A percentile compares a stretch with the other conserved stretches of the same genome.
phyloP scores from a whole-genome alignment of 2,797 vertebrate species.

The Sandelia bainsii region DNA sequence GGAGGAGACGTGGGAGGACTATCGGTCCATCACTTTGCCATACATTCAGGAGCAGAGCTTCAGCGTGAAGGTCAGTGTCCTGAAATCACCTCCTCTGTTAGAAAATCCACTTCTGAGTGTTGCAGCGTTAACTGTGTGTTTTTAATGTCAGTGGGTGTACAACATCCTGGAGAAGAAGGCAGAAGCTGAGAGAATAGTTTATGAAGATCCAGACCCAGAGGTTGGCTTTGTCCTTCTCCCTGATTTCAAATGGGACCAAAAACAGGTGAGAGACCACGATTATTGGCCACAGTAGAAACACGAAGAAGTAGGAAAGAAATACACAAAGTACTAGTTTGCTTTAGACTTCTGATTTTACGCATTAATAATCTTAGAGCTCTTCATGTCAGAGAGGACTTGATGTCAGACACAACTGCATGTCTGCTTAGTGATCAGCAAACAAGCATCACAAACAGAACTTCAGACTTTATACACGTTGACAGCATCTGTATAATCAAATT shows the following conservation, averaged over 20 bases:
- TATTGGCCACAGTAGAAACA: background rate
- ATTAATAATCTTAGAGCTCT: too few relatives aligned
- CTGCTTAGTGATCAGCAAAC: background rate
- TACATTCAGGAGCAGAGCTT: slow-evolving; percentile 90
- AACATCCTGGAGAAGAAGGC: slow-evolving; percentile 98
- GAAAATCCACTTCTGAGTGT: background rate
- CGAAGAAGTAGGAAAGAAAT: background rate
- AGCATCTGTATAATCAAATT: too few relatives aligned
- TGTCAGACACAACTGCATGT: background rate
- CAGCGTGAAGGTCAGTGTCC: slow-evolving; percentile 88
- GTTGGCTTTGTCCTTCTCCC: slow-evolving; percentile 93
- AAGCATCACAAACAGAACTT: background rate
- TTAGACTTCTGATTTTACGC: background rate
- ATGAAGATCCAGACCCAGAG: slow-evolving; percentile 89
- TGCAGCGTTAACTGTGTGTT: background rate
- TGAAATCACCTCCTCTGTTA: background rate
- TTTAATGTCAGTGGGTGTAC: slow-evolving; percentile 91
- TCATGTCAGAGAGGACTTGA: background rate
- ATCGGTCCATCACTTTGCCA: slow-evolving; percentile 88
- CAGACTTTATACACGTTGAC: background rate
- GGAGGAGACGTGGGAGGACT: slow-evolving; percentile 89
- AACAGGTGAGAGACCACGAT: slow-evolving; percentile 85
- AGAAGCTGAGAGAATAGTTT: slow-evolving; percentile 90
- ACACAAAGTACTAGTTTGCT: background rate
- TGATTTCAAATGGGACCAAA: slow-evolving; percentile 97